Percentiles rank a stretch among this genome's conserved stretches.
These are phyloP conservation scores for Agrochola circellaris DNA, from an alignment of 2,888 invertebrate genomes.

Conservation along the genomic window DNA sequence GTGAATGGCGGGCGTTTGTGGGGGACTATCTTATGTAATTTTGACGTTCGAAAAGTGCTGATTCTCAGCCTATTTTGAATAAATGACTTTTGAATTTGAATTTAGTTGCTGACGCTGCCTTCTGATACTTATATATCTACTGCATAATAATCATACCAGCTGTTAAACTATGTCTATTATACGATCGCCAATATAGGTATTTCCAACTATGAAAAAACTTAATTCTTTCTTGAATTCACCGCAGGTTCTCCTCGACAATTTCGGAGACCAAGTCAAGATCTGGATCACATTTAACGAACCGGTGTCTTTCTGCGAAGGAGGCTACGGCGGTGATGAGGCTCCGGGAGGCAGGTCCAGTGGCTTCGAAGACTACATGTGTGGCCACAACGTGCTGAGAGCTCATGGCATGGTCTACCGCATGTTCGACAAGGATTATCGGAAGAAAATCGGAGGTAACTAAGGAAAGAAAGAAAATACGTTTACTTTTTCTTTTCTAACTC, in stretches of 20 bases:
- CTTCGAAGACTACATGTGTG: constrained; percentile 91
- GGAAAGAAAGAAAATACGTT: too few relatives aligned
- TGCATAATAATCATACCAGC: background rate
- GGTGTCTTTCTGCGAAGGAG: constrained; percentile 83
- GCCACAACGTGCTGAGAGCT: constrained; percentile 91
- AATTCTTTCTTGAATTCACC: background rate
- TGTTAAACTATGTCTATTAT: background rate
- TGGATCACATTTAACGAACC: constrained; percentile 94
- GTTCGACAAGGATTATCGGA: constrained; percentile 87
- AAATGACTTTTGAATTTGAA: too few relatives aligned
- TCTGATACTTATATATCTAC: background rate
- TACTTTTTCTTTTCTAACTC: background rate
- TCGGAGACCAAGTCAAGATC: constrained; percentile 86
- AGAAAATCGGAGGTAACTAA: constrained; percentile 42
- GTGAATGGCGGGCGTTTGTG: too few relatives aligned
- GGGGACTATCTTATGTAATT: too few relatives aligned
- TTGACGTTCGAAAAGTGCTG: too few relatives aligned
- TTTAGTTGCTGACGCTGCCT: background rate
- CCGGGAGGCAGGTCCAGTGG: constrained; percentile 88
- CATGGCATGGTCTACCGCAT: constrained; percentile 92
- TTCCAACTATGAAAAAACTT: background rate
- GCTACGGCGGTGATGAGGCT: constrained; percentile 88
- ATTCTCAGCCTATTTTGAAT: too few relatives aligned
- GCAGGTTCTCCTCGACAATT: constrained; percentile 86
- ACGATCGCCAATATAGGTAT: background rate